Base-by-base conservation (phyloP, 2,113 vertebrate genomes). In the Oxyruncus cristatus region DNA sequence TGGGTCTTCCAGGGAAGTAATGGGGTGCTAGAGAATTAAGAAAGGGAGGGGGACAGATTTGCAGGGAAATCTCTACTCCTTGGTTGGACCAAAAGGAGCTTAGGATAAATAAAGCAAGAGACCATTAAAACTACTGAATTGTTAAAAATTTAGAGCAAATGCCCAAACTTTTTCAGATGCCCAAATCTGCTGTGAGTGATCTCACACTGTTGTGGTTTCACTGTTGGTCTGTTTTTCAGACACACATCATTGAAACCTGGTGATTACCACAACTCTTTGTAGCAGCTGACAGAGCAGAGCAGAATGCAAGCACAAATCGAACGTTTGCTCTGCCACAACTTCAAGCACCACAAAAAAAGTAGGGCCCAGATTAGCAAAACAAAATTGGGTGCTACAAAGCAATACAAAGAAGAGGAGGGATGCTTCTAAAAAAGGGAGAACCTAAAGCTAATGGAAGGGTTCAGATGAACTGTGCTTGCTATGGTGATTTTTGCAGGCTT, bases 211-310 rank as follows among this genome's bases (percentile, higher is more conserved):
- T 81, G 15, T 21, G 8, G 19, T n/a, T 70, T 78, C 39, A 63
- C 13, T 37, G 6, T 49, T 4, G 5, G 5, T 28, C 24, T 73
- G 11, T 22, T 85, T 94, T 88, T 84, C n/a, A 86, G 37, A 26
- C 2, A 20, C 5, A 11, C 23, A 14, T 15, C 6, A 15, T 53
- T 62, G 59, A 47, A 84, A 70, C 1, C 2, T 2, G 1, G 5
- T n/a, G 24, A 65, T 42, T 77, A 67, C 9, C 21, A 42, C 8
- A 87, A 9, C 6, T 6, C 19, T 13, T 5, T 15, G 24, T 50
- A 21, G 72, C 21, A 81, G 27, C 6, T 46, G 22, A 32, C 21
- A 11, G 16, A 68, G 13, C 6, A n/a, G 9, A 63, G 9, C 18
- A 78, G 8, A 65, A 8, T 28, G 12, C 16, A 75, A 61, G 33